Evolutionary conservation across 1,140 invertebrate genomes (phyloP).

Genomic region (Pygmarrhopalites habei): DNA sequence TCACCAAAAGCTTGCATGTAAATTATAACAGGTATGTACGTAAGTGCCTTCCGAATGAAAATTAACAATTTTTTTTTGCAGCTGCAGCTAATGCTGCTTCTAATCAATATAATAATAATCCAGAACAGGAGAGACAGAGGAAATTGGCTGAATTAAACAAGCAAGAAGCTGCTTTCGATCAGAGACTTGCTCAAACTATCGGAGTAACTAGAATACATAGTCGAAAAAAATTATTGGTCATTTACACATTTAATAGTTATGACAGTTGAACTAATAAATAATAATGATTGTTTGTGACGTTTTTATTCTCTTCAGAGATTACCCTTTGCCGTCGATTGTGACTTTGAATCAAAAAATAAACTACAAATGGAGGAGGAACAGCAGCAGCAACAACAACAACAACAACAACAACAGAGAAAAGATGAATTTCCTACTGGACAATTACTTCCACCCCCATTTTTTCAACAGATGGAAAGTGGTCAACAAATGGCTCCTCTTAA

Average conservation of each 20-base stretch:
- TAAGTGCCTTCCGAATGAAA: too few relatives aligned
- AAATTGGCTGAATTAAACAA: slow-evolving; percentile 63
- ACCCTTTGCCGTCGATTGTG: slow-evolving; percentile 60
- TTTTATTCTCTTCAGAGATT: slow-evolving; percentile 48
- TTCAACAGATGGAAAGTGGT: slow-evolving; percentile 30
- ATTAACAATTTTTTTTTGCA: too few relatives aligned
- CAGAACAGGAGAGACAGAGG: slow-evolving; percentile 60
- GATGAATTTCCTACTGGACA: not conserved
- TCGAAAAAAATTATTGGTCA: too few relatives aligned
- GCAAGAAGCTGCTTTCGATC: slow-evolving; percentile 70
- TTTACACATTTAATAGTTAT: not conserved
- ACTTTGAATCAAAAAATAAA: slow-evolving; percentile 40
- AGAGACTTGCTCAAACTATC: slow-evolving; percentile 63
- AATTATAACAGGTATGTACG: too few relatives aligned
- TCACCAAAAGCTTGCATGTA: too few relatives aligned
- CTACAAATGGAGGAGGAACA: not conserved
- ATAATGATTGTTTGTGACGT: not conserved
- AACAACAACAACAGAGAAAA: slow-evolving; percentile 38
- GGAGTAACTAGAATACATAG: slow-evolving; percentile 52
- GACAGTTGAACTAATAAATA: not conserved
- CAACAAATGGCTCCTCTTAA: slow-evolving; percentile 8
- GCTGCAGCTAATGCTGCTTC: slow-evolving; percentile 46
- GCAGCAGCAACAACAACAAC: not conserved
- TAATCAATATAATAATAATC: too few relatives aligned
- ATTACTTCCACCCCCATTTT: slow-evolving; percentile 40